Evolutionary conservation across 2,888 invertebrate genomes (phyloP).

Genomic region (Macroteleia sp.): DNA sequence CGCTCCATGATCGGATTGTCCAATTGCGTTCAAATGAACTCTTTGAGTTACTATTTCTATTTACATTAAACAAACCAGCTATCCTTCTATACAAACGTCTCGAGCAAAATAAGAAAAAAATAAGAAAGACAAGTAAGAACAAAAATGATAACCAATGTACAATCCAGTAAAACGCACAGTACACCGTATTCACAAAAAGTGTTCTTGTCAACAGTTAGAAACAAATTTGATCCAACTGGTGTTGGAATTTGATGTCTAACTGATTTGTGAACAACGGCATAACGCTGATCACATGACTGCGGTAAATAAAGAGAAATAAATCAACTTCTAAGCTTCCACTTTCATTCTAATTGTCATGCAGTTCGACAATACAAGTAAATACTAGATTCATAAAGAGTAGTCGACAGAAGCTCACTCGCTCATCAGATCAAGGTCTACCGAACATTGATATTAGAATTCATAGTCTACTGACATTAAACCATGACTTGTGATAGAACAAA

Average conservation of each 20-base stretch:
- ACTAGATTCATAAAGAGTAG: conserved; percentile 63
- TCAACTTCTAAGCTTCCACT: conserved; percentile 55
- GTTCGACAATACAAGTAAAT: conserved; percentile 61
- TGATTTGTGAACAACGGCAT: conserved; percentile 25
- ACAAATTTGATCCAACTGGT: neutral
- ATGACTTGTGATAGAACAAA: conserved; percentile 57
- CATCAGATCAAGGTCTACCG: conserved; percentile 61
- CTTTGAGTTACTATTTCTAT: conserved; percentile 20
- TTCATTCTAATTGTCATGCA: conserved; percentile 63
- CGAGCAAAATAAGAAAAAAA: conserved; percentile 24
- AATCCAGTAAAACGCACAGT: conserved; percentile 18
- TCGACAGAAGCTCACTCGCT: conserved; percentile 61
- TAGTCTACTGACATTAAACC: conserved; percentile 65
- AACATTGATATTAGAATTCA: conserved; percentile 59
- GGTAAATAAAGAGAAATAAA: conserved; percentile 43
- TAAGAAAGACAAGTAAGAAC: conserved; percentile 12
- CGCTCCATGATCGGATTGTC: conserved; percentile 45
- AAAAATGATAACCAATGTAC: conserved; percentile 23
- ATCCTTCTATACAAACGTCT: conserved; percentile 27
- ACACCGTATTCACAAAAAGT: conserved; percentile 21
- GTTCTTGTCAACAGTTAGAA: neutral
- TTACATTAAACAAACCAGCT: conserved; percentile 46
- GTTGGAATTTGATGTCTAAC: neutral
- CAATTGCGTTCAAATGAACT: conserved; percentile 10
- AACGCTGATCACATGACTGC: conserved; percentile 43